Evolutionary conservation across 2,888 invertebrate species (phyloP).

Genomic region (Polia nebulosa): DNA sequence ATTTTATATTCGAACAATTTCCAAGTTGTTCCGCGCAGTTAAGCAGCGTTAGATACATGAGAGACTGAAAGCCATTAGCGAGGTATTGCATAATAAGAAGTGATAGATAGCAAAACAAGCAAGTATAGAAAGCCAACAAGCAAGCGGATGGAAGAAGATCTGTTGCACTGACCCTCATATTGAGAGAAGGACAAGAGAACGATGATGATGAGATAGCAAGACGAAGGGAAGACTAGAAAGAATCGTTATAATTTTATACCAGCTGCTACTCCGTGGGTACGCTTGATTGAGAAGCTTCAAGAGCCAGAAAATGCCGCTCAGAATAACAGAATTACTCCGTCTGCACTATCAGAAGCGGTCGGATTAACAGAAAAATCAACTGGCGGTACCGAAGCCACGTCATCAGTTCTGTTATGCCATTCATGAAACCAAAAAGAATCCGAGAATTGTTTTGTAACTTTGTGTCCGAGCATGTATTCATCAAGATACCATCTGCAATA

Average conservation of each 20-base stretch:
- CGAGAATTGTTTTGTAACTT: slow-evolving; percentile 26
- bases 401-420: slow-evolving; percentile 19
- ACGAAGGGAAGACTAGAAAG: background rate
- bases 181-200: background rate
- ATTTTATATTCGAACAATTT: slow-evolving; percentile 25
- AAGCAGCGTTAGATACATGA: slow-evolving; percentile 28
- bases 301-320: too few species aligned
- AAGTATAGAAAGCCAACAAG: background rate
- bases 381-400: background rate
- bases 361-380: background rate
- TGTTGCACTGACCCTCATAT: background rate
- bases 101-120: background rate
- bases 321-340: too few species aligned
- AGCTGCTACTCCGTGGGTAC: background rate
- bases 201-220: background rate
- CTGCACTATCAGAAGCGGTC: background rate
- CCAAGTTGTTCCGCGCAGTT: slow-evolving; percentile 32
- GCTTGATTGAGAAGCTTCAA: background rate
- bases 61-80: slow-evolving; percentile 26
- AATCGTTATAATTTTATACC: background rate
- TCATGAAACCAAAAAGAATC: slow-evolving; percentile 20
- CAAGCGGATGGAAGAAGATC: background rate
- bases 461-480: slow-evolving; percentile 33
- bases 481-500: slow-evolving; percentile 48
- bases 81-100: slow-evolving; percentile 29